A percentile compares a stretch with the other conserved stretches of the same genome.
Conservation (phyloP, 1,140 invertebrate species). For the Zaprionus lachaisei region DNA sequence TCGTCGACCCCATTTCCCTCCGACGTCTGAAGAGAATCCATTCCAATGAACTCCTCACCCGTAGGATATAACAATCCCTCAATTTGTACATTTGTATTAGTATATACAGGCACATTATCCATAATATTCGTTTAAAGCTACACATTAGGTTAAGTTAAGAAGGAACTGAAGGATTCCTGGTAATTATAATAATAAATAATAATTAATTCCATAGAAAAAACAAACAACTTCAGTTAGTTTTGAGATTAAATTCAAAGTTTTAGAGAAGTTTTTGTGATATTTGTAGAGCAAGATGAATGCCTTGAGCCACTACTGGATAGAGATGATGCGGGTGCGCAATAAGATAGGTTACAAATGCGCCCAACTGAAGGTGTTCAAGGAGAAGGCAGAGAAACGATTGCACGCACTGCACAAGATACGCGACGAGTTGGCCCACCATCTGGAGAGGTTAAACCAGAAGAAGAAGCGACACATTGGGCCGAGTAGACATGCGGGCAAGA, state of each 20-base stretch:
- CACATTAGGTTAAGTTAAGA: no score
- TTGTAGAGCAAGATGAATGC: conserved; percentile 25
- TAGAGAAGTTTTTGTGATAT: background rate
- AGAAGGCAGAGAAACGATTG: conserved; percentile 1
- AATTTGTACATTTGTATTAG: no score
- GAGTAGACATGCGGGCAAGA: background rate
- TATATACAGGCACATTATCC: no score
- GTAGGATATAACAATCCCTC: no score
- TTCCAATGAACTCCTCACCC: no score
- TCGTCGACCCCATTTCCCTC: no score
- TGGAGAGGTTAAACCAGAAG: background rate
- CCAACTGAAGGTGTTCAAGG: conserved; percentile 13
- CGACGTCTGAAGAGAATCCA: no score
- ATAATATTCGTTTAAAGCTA: no score
- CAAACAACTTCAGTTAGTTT: background rate
- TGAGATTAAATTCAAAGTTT: background rate
- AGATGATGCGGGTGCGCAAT: conserved; percentile 41
- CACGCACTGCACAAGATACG: conserved; percentile 30
- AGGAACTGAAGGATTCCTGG: no score
- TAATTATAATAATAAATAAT: no score
- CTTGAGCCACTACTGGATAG: conserved; percentile 26
- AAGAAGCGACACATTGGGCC: background rate
- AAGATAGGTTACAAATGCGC: conserved; percentile 34
- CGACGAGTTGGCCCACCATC: background rate
- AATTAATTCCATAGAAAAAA: no score